phyloP scores from a whole-genome alignment of 64 coral and sea anemone species.

The Montipora foliosa region DNA sequence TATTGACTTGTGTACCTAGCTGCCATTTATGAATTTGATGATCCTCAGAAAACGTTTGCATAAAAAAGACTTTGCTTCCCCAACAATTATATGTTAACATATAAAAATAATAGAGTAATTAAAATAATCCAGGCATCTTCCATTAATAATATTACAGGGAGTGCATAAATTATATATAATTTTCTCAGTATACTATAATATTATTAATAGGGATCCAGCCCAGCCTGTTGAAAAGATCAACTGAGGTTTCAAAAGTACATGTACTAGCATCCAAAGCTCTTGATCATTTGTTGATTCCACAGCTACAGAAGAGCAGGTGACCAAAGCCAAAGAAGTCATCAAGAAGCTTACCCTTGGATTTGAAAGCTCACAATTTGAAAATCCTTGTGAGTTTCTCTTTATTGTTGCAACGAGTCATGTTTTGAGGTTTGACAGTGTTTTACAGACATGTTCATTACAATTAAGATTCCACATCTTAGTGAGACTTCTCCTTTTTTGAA shows the following conservation, averaged over 20 bases:
- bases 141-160: too few species aligned
- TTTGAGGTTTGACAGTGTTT: not conserved
- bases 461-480: not conserved
- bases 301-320: constrained; percentile 89
- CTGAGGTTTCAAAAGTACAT: too few species aligned
- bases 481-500: not conserved
- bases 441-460: not conserved
- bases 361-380: constrained; percentile 87
- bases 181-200: too few species aligned
- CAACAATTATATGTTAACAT: too few species aligned
- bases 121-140: too few species aligned
- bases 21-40: too few species aligned
- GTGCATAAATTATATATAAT: too few species aligned
- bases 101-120: too few species aligned
- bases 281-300: not conserved
- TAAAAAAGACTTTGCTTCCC: too few species aligned
- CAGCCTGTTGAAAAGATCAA: too few species aligned
- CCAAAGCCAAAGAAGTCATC: constrained; percentile 96
- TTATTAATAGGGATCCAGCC: not conserved
- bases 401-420: not conserved
- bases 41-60: too few species aligned
- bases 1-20: too few species aligned
- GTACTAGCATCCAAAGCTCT: not conserved
- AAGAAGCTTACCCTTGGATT: constrained; percentile 81
- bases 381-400: constrained; percentile 85